These are phyloP conservation scores for Sitobion miscanthi DNA, from an alignment of 1,140 invertebrate genomes.

Conservation along the genomic window DNA sequence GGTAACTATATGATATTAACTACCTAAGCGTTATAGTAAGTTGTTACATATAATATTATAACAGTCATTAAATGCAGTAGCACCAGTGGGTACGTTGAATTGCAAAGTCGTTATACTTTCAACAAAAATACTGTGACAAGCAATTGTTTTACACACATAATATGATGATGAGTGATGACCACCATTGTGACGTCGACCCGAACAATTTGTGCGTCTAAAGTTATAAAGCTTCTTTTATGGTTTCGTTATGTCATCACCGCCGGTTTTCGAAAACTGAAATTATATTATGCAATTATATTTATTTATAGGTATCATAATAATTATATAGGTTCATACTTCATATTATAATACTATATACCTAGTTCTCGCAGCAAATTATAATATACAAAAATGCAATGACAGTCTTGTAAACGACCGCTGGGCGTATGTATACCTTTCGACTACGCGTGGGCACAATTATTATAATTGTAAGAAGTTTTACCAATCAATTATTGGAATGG, in stretches of 20 bases:
- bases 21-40: no score
- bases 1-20: neutral
- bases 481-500: neutral
- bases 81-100: neutral
- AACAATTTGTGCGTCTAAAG: neutral
- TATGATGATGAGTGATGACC: neutral
- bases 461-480: neutral
- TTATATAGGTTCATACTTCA: neutral
- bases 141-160: neutral
- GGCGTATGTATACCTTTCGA: neutral
- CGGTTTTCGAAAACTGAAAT: neutral
- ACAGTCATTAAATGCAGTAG: neutral
- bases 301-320: neutral
- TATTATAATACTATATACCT: neutral
- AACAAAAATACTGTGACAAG: neutral
- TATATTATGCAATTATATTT: neutral
- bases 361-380: neutral
- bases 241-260: neutral
- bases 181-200: neutral
- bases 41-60: neutral
- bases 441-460: neutral
- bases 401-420: no score
- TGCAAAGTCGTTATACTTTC: neutral
- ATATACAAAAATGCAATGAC: no score
- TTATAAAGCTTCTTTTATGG: constrained; percentile 31